Evolutionary conservation across 2,113 vertebrate species (phyloP).

Genomic region (Megalops atlanticus): DNA sequence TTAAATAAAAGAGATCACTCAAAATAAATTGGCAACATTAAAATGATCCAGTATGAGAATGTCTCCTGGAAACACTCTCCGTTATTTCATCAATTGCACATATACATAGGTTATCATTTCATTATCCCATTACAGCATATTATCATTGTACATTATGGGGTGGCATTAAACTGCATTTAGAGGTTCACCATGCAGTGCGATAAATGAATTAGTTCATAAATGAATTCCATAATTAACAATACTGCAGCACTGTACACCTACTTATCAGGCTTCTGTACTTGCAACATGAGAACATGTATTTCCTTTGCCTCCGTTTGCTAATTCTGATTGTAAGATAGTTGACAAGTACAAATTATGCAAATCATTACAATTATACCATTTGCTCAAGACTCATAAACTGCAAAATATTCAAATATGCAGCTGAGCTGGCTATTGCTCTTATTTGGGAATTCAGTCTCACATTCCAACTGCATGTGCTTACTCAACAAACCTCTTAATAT

Average conservation of each 20-base stretch:
- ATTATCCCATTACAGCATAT: constrained; percentile 53
- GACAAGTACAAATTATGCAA: constrained; percentile 61
- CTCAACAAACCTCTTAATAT: constrained; percentile 20
- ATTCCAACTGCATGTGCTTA: constrained; percentile 5
- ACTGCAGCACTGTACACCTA: constrained; percentile 47
- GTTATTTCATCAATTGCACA: constrained; percentile 51
- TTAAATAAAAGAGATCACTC: constrained; percentile 39
- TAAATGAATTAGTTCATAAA: constrained; percentile 39
- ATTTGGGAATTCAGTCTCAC: constrained; percentile 31
- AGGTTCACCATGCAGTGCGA: not conserved
- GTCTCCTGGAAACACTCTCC: constrained; percentile 26
- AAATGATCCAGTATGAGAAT: constrained; percentile 47
- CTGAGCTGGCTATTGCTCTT: constrained; percentile 54
- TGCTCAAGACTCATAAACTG: constrained; percentile 53
- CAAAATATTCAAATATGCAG: constrained; percentile 50
- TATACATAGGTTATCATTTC: constrained; percentile 52
- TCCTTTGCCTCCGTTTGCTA: constrained; percentile 31
- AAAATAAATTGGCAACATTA: constrained; percentile 51
- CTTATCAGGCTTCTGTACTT: constrained; percentile 51
- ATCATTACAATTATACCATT: constrained; percentile 58
- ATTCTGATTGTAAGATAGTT: constrained; percentile 66
- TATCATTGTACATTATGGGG: constrained; percentile 46
- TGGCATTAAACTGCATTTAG: not conserved
- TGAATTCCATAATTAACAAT: constrained; percentile 37
- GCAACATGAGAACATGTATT: not conserved